Conservation (phyloP, 2,888 invertebrate genomes). For the Syrista parreyssii region DNA sequence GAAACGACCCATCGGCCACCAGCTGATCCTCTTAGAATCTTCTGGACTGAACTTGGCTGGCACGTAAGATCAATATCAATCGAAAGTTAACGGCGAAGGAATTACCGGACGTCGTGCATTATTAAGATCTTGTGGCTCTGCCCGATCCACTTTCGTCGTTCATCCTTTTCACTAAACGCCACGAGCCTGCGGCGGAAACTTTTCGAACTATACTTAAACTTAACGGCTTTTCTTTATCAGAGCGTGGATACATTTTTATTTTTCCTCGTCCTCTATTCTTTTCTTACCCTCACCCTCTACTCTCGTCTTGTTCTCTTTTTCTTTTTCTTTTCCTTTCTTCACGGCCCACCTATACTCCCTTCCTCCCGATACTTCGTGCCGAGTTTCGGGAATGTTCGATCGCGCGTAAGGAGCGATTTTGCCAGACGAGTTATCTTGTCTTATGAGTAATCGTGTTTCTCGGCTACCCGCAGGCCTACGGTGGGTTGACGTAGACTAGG, state of each 20-base stretch:
- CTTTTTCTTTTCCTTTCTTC: neutral
- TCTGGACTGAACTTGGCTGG: neutral
- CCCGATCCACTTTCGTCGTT: conserved; percentile 1
- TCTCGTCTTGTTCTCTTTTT: neutral
- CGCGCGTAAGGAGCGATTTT: neutral
- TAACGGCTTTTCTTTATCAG: neutral
- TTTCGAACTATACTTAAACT: neutral
- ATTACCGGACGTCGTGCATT: neutral
- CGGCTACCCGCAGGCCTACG: neutral
- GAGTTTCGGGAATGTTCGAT: neutral
- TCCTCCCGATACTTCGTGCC: neutral
- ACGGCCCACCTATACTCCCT: too few species aligned
- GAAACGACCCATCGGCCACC: neutral
- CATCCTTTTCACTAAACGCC: neutral
- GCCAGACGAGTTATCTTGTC: neutral
- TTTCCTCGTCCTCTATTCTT: neutral
- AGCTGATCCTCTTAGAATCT: neutral
- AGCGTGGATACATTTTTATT: neutral
- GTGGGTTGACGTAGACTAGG: neutral
- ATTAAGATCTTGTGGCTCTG: neutral
- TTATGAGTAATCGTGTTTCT: neutral
- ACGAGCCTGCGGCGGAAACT: neutral
- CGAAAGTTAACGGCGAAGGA: neutral
- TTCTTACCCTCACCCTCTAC: neutral
- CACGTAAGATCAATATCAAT: neutral